Base-by-base conservation (phyloP, 2,113 vertebrate species). In the Anguilla japonica region DNA sequence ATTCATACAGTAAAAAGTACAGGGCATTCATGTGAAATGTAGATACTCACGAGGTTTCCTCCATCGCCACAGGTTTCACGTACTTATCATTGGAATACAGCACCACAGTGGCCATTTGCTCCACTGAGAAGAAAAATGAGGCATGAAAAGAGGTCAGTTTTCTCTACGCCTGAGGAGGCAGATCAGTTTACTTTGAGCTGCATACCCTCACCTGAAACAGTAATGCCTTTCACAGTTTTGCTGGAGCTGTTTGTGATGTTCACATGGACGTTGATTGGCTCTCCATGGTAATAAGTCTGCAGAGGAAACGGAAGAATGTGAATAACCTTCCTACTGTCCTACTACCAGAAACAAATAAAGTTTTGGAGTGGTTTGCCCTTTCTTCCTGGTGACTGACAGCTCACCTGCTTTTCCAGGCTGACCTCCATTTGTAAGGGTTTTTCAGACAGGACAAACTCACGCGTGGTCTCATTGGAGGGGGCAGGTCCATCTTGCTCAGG, bases 271-370 rank as follows among this genome's bases (percentile, higher is more conserved):
- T 93, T 94, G 90, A 99, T 96, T 22, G 96, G 84, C 34, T 99
- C 98, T 0, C 98, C 98, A 0, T 99, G 98, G 91, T 97, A 99
- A 86, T 95, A 99, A 0, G 97, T 79, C 98, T 99, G 91, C 50
- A 93, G 87, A 63, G 83, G 26, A 41, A 75, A 29, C 79, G 15
- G 63, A 7, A 3, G 3, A 71, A 3, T 71, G 20, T 71, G 20
- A n/a, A 6, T 5, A 4, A 71, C 26, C 6, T 20, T 71, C 63
- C 63, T 79, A 15, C 15, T 29, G 40, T n/a, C n/a, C 63, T 20
- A 71, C 26, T 8, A n/a, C 63, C 63, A n/a, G 57, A 60, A 60
- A 18, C 57, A 60, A 60, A 60, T 1, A 16, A 9, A 60, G 57
- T 18, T 60, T 18, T 60, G 57, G 15, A 18, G 57, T 1, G 15